phyloP scores from a whole-genome alignment of 2,888 invertebrate genomes.

The Philereme transversata region DNA sequence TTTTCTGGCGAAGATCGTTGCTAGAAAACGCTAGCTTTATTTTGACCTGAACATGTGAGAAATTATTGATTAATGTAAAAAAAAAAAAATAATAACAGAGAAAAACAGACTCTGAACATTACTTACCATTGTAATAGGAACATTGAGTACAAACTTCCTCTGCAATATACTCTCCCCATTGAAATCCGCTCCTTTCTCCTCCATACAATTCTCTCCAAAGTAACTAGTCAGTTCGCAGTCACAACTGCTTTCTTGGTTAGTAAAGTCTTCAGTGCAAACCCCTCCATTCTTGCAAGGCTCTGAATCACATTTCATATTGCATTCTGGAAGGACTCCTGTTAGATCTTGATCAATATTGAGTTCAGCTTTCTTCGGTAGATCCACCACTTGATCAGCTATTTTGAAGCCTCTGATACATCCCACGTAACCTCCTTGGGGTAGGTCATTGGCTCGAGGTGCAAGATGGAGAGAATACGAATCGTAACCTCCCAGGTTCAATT shows the following conservation, averaged over 20 bases:
- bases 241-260: slow-evolving; percentile 92
- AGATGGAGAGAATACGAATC: slow-evolving; percentile 88
- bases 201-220: slow-evolving; percentile 93
- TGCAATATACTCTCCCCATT: slow-evolving; percentile 93
- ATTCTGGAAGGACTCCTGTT: slow-evolving; percentile 90
- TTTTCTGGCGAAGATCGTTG: slow-evolving; percentile 90
- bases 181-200: slow-evolving; percentile 95
- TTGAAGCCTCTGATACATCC: slow-evolving; percentile 94
- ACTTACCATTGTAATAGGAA: slow-evolving; percentile 84
- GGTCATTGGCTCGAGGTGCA: slow-evolving; percentile 60
- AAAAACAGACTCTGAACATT: background rate
- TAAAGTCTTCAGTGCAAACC: slow-evolving; percentile 94
- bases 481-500: slow-evolving; percentile 93
- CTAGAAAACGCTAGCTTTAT: slow-evolving; percentile 95
- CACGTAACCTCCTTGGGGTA: slow-evolving; percentile 88
- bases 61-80: no score
- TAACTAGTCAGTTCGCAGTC: slow-evolving; percentile 96
- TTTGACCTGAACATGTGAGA: slow-evolving; percentile 85
- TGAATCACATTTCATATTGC: slow-evolving; percentile 94
- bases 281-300: slow-evolving; percentile 95
- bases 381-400: slow-evolving; percentile 91
- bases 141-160: slow-evolving; percentile 89
- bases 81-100: no score
- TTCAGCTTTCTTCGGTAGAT: slow-evolving; percentile 88
- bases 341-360: slow-evolving; percentile 87